Evolutionary conservation across 2,797 vertebrate genomes (phyloP).

Genomic region (Pangasius djambal): DNA sequence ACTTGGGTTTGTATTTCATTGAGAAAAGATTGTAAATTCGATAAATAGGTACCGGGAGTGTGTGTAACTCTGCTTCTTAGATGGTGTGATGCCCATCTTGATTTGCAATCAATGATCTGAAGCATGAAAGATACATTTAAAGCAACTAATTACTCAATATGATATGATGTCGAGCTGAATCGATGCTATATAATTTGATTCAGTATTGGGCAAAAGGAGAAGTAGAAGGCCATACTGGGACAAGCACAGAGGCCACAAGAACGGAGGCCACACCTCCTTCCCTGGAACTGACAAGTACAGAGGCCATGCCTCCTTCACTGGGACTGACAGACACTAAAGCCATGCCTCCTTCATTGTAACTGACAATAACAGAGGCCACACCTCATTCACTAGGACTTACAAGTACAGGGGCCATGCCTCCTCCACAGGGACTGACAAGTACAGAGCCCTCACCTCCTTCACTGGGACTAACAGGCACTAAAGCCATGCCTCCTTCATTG

Average conservation of each 20-base stretch:
- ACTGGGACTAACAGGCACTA: not conserved
- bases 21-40: conserved; percentile 16
- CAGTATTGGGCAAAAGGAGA: too few relatives aligned
- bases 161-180: not conserved
- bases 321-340: not conserved
- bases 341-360: not conserved
- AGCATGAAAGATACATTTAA: not conserved
- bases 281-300: not conserved
- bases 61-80: not conserved
- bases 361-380: not conserved
- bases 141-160: not conserved
- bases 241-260: not conserved
- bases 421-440: not conserved
- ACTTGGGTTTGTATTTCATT: conserved; percentile 24
- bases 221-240: too few relatives aligned
- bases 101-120: not conserved
- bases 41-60: not conserved
- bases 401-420: not conserved
- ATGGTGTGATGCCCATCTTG: not conserved
- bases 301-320: not conserved
- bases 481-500: not conserved
- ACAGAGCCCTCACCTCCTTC: too few relatives aligned
- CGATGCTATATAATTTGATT: not conserved
- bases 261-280: not conserved
- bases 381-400: not conserved